Conservation (phyloP, 2,888 invertebrate genomes). For the Elysia crispata region DNA sequence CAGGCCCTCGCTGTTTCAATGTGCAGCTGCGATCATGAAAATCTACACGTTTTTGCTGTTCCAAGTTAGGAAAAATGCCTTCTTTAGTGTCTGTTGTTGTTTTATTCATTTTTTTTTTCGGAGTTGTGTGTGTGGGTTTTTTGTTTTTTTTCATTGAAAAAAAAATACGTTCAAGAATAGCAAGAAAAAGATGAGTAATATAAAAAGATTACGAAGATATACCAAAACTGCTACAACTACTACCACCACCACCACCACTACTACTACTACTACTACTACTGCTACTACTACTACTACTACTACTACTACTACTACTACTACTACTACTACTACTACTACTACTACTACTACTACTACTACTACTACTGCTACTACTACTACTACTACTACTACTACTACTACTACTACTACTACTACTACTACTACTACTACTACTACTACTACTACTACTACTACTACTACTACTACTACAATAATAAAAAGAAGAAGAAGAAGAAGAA, state of each 20-base stretch:
- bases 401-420: not conserved
- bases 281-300: not conserved
- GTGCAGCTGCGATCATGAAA: too few species aligned
- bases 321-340: not conserved
- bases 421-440: not conserved
- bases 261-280: not conserved
- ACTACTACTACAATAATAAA: too few species aligned
- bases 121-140: too few species aligned
- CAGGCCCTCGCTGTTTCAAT: too few species aligned
- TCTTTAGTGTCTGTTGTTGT: too few species aligned
- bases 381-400: not conserved
- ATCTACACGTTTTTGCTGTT: too few species aligned
- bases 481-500: too few species aligned
- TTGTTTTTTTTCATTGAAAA: too few species aligned
- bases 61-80: too few species aligned
- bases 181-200: not conserved
- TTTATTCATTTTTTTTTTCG: too few species aligned
- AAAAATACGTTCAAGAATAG: not conserved
- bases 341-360: not conserved
- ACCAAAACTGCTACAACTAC: slow-evolving; percentile 11
- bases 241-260: not conserved
- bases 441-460: not conserved
- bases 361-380: not conserved
- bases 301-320: not conserved
- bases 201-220: not conserved